Evolutionary conservation across 1,140 invertebrate genomes (phyloP), one percentile per base, ranked within the genome.

Genomic region (Ylistrum balloti): DNA sequence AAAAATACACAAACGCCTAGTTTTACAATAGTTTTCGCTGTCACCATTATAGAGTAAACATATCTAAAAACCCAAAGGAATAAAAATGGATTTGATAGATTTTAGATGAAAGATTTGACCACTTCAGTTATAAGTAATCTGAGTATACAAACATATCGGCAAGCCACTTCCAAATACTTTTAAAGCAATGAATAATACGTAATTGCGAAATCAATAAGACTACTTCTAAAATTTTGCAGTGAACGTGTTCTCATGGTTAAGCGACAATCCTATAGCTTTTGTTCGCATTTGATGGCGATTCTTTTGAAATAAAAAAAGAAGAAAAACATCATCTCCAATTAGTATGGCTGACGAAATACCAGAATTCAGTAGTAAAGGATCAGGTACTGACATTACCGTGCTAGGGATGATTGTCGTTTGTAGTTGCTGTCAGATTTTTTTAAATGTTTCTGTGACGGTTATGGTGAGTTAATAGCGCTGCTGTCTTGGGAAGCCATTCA

Each of bases 261-360:
- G 56, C 56, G 56, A 74, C 56, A 74, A 74, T 74, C 56, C 56
- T 74, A 74, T 28, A 28, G 56, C 56, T n/a, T 74, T 74, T 74
- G 56, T 74, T 74, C 28, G n/a, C n/a, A 74, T 74, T 74, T 74
- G n/a, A 74, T 74, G 56, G 22, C 56, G 56, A 74, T 74, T 28
- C 56, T 74, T 28, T 5, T 28, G 1, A 28, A 74, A 74, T 74
- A 74, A 74, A 7, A 74, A 74, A 74, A 28, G 45, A 48, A 48
- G 11, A 74, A 74, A 38, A 74, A 74, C 28, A 74, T 5, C 56
- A 74, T 74, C 56, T 74, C 28, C 56, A 74, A 74, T 74, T 74
- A 74, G 56, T n/a, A 74, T 28, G 56, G n/a, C 56, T 74, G 56
- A 74, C 56, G 56, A 74, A 74, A 74, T 74, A 74, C 56, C 56